A percentile compares a stretch with the other conserved stretches of the same genome.
Evolutionary conservation across 1,140 invertebrate genomes (phyloP).

Genomic region (Hesperophylax magnus): DNA sequence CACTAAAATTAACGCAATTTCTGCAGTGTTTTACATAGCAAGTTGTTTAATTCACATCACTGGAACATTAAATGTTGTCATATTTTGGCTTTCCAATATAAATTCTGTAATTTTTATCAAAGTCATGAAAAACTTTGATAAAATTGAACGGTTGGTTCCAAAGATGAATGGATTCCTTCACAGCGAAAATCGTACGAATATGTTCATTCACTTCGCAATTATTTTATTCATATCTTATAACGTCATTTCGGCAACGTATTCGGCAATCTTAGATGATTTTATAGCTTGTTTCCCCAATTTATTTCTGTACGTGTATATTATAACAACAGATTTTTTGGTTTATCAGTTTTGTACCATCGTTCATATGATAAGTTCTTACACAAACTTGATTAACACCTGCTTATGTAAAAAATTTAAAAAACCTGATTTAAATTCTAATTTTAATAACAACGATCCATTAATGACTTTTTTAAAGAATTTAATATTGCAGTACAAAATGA

Average conservation of each 20-base stretch:
- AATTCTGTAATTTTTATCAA: not conserved
- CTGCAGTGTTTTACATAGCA: not conserved
- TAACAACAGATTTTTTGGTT: not conserved
- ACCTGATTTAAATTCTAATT: not conserved
- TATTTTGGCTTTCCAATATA: conserved; percentile 7
- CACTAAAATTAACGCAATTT: not conserved
- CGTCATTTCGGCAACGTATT: not conserved
- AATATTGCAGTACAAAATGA: not conserved
- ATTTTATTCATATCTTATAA: not conserved
- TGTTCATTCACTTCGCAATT: not conserved
- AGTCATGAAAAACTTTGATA: not conserved
- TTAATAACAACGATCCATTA: not conserved
- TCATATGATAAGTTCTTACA: not conserved
- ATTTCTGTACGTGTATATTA: not conserved
- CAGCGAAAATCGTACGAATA: not conserved
- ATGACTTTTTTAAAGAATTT: not conserved
- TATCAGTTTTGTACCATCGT: not conserved
- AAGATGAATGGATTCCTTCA: not conserved
- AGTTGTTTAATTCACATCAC: not conserved
- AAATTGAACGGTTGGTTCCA: not conserved
- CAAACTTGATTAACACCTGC: not conserved
- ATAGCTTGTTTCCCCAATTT: not conserved
- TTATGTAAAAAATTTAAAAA: not conserved
- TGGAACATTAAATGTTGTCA: not conserved
- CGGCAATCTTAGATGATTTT: not conserved